Evolutionary conservation across 2,888 invertebrate species (phyloP), one percentile per base, ranked within the genome.

Genomic region (Pseudococcus jackbeardsleyi): DNA sequence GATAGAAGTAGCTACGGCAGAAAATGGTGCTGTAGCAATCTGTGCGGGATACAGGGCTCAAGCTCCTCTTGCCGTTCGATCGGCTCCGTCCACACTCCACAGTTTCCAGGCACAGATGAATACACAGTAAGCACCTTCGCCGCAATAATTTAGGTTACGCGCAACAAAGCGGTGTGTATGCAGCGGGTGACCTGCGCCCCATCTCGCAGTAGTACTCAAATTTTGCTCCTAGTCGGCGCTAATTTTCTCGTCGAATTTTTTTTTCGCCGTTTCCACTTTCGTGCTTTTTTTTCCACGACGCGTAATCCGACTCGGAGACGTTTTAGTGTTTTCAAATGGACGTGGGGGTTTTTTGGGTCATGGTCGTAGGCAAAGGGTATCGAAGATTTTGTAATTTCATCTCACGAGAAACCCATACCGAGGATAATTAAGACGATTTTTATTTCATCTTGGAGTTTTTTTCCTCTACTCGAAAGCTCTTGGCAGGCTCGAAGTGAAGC

Each of bases 101-200:
- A 50, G 84, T 85, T 85, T 85, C 84, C 84, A 85, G 84, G 84
- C 84, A 85, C 59, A 85, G 84, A 85, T 85, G 84, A 85, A 59
- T 85, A 85, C 84, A 48, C 84, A 85, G 84, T 85, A 85, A 85
- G 84, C 84, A 85, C 84, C 84, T 85, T 85, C 84, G 84, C 84
- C 84, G 84, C 84, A 85, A 85, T 85, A 85, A 59, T 85, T 85
- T 85, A 85, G 84, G 84, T 85, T 85, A 85, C 84, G 84, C 84
- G 84, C 84, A 85, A 85, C 84, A 59, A 85, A 85, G 84, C 84
- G 84, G 84, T 54, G 84, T 50, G 84, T 85, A 85, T 54, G 84
- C 54, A 85, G 84, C 84, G 84, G 84, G 50, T 46, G 84, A 85
- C 84, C 84, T 85, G 50, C 84, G 84, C 84, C 84, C 84, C 84